Evolutionary conservation across 30 jellyfish, hydroid and myxozoan species (phyloP).

Genomic region (Mastigias papua): DNA sequence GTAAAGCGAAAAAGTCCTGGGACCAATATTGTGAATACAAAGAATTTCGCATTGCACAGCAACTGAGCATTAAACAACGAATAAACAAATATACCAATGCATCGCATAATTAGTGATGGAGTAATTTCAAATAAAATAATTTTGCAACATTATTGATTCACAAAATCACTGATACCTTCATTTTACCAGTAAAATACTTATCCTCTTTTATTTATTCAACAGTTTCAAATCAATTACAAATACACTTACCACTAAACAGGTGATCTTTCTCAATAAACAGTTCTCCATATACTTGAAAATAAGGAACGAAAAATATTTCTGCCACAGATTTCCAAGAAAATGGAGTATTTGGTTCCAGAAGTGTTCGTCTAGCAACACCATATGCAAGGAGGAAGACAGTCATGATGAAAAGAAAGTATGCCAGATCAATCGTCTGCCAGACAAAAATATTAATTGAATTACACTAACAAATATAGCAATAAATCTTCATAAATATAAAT

Average conservation of each 20-base stretch:
- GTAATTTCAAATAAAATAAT: no score
- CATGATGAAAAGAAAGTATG: slow-evolving; percentile 87
- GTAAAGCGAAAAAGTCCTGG: no score
- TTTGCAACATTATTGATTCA: no score
- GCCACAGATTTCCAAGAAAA: slow-evolving; percentile 73
- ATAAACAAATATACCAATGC: no score
- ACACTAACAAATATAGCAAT: background rate
- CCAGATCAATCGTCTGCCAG: slow-evolving; percentile 83
- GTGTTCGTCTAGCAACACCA: slow-evolving; percentile 90
- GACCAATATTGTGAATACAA: no score
- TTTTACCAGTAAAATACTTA: no score
- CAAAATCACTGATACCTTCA: no score
- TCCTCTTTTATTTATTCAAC: no score
- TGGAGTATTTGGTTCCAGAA: slow-evolving; percentile 62
- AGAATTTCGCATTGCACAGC: no score
- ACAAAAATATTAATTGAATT: background rate
- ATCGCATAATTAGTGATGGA: no score
- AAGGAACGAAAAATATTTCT: slow-evolving; percentile 89
- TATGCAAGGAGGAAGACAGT: slow-evolving; percentile 93
- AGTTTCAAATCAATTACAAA: background rate
- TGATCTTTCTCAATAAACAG: slow-evolving; percentile 85
- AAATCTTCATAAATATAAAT: no score
- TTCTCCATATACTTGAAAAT: slow-evolving; percentile 95
- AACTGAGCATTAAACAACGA: no score
- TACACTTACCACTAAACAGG: slow-evolving; percentile 42